Base-by-base conservation (phyloP, 1,140 invertebrate genomes). In the Bombus consobrinus region DNA sequence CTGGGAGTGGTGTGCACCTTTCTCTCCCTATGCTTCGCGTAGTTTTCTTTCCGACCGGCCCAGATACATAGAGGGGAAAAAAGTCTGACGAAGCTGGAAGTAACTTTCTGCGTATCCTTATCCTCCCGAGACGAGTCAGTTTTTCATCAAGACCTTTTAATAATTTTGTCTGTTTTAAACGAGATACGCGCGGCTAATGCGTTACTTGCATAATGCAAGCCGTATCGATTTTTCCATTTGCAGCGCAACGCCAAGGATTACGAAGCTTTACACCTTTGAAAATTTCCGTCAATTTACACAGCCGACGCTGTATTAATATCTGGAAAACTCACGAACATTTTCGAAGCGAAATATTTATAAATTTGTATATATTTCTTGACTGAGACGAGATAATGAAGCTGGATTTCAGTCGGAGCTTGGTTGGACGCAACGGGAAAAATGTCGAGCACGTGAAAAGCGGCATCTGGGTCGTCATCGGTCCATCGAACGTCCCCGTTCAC, bases 31-130 rank as follows among this genome's bases (percentile, higher is more conserved):
- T 37, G 47, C 18, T 53, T 18, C 13, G 25, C 25, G 13, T 25
- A 18, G 62, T 78, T 83, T 73, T 74, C 74, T 87, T 73, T 28
- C 32, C 25, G 53, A 41, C 47, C n/a, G 12, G 39, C 28, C 34
- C 25, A 53, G 57, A 57, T 37, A n/a, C 41, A 74, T 32, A 71
- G 25, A 41, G 28, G 25, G 6, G 39, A n/a, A n/a, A 8, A 8
- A 18, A 28, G 9, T 13, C 22, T 9, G 15, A 53, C 47, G 47
- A 53, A 18, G 47, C 34, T 69, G 34, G 13, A 77, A 34, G 74
- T 47, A 69, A 12, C 64, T 69, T 34, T 47, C 43, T 57, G 41
- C 43, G 28, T 66, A 53, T 37, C 28, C 41, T 32, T 41, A n/a
- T 15, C 37, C 39, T 41, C 69, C 37, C 39, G 28, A 0, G 69